Base-by-base conservation (phyloP, 2,797 vertebrate genomes). In the Natrix natrix region DNA sequence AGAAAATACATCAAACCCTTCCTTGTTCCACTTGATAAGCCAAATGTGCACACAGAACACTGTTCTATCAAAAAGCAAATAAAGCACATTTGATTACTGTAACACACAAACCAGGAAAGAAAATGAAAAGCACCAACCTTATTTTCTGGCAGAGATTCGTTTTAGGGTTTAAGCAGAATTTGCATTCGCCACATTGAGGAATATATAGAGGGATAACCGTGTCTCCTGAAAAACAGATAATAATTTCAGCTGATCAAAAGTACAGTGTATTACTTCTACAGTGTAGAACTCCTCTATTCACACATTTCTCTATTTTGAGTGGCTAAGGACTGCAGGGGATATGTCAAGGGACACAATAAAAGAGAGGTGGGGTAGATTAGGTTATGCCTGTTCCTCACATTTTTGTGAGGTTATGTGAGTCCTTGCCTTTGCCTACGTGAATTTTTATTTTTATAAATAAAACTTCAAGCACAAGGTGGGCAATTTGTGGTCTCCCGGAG, bases 101-200 rank as follows among this genome's bases (percentile, higher is more conserved):
- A 0, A 54, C 5, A 59, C 13, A 92, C 32, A 55, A n/a, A 17
- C 52, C 28, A 59, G 43, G 16, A 14, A 17, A 6, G 32, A 5
- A 28, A 86, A 32, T 55, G 94, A 91, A 88, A 16, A 86, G 54
- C 43, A 95, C 98, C 95, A 97, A 99, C 99, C 99, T 98, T 94
- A 99, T 99, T 97, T 99, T 99, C 97, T 99, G 99, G 96, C 99
- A 99, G 69, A 99, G 98, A 96, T 99, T 99, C 91, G 99, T 99
- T 97, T 99, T 99, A 86, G 99, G 99, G 95, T 98, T 99, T 95
- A 98, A 98, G 95, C 99, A 99, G 97, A 99, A 99, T 95, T 99
- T 99, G 98, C 99, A 99, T 95, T 99, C 99, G 86, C 98, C 98
- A 95, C 99, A 99, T 92, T 99, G 99, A 1, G 99, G 99, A 52